Conservation (phyloP, 2,888 invertebrate species). For the Plusia festucae region DNA sequence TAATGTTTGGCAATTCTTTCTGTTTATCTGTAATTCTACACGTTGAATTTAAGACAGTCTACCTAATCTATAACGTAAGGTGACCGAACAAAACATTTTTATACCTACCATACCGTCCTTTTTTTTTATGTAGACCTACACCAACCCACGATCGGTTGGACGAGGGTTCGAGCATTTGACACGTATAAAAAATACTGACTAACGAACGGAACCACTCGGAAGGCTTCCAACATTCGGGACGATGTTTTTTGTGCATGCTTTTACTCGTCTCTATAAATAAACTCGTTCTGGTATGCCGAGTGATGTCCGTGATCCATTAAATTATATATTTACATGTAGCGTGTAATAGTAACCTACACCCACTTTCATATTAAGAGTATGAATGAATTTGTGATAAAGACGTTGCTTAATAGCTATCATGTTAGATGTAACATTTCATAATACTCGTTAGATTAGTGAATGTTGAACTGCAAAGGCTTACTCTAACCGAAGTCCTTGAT, state of each 20-base stretch:
- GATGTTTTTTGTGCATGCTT: slow-evolving; percentile 78
- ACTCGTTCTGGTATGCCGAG: slow-evolving; percentile 71
- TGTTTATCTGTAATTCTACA: slow-evolving; percentile 1
- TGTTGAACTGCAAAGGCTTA: slow-evolving; percentile 33
- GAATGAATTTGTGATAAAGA: slow-evolving; percentile 13
- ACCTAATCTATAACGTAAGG: slow-evolving; percentile 8
- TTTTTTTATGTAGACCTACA: slow-evolving; percentile 75
- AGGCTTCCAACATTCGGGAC: slow-evolving; percentile 81
- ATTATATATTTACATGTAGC: slow-evolving; percentile 51
- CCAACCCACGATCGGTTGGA: slow-evolving; percentile 73
- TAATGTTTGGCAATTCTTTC: not conserved
- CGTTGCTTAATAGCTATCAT: not conserved
- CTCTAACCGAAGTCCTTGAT: slow-evolving; percentile 41
- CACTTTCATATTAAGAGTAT: slow-evolving; percentile 66
- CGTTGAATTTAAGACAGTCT: not conserved
- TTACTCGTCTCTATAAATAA: slow-evolving; percentile 80
- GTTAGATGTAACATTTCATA: not conserved
- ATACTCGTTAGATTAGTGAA: slow-evolving; percentile 30
- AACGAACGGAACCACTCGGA: slow-evolving; percentile 71
- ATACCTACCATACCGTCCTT: slow-evolving; percentile 27
- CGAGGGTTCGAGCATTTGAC: slow-evolving; percentile 58
- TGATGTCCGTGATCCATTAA: slow-evolving; percentile 64
- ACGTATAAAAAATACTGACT: slow-evolving; percentile 74
- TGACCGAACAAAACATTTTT: slow-evolving; percentile 41
- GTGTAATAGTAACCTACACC: slow-evolving; percentile 33